phyloP scores from a whole-genome alignment of 92 coral and sea anemone genomes.

The Phymanthus crucifer region DNA sequence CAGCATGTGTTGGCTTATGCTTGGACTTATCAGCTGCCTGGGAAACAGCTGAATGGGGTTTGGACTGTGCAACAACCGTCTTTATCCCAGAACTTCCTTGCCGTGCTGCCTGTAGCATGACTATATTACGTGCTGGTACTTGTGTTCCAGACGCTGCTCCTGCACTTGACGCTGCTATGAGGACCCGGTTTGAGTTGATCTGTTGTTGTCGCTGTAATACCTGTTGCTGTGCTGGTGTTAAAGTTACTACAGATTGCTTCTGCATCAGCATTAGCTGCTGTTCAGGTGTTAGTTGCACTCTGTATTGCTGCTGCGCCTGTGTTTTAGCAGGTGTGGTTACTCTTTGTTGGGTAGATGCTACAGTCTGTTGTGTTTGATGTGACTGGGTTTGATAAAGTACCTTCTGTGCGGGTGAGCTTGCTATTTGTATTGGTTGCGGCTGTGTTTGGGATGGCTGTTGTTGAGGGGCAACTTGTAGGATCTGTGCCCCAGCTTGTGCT shows the following conservation, averaged over 20 bases:
- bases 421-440: background rate
- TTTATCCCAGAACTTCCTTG: conserved; percentile 31
- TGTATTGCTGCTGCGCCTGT: conserved; percentile 46
- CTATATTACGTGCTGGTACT: conserved; percentile 51
- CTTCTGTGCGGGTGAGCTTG: conserved; percentile 2
- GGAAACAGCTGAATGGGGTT: conserved; percentile 44
- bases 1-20: conserved; percentile 80
- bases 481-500: conserved; percentile 60
- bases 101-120: conserved; percentile 70
- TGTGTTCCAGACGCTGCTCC: conserved; percentile 55
- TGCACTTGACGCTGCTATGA: conserved; percentile 59
- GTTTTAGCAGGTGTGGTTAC: conserved; percentile 25
- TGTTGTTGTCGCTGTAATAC: conserved; percentile 79
- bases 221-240: conserved; percentile 81
- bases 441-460: conserved; percentile 23
- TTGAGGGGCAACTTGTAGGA: conserved; percentile 19
- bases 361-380: conserved; percentile 10
- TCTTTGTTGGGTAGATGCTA: conserved; percentile 48
- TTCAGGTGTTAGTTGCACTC: conserved; percentile 33
- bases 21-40: conserved; percentile 78
- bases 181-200: conserved; percentile 60
- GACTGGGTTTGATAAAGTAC: conserved; percentile 17
- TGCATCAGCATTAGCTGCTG: conserved; percentile 56
- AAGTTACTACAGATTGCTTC: conserved; percentile 54
- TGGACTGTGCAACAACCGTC: conserved; percentile 42